Percentiles rank a stretch among this genome's conserved stretches.
Conservation (phyloP, 1,140 invertebrate genomes). For the Sipha flava region DNA sequence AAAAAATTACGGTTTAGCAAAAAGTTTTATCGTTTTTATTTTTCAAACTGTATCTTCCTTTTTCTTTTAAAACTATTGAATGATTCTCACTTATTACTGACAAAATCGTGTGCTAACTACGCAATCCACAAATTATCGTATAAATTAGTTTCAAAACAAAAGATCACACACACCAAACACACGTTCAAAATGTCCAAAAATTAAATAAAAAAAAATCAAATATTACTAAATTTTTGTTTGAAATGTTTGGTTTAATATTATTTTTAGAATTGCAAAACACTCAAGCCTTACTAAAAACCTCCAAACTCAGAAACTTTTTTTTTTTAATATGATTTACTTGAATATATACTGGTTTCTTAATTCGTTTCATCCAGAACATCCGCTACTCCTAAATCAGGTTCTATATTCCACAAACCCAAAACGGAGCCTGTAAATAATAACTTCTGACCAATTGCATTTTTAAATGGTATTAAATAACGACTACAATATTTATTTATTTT, state of each 20-base stretch:
- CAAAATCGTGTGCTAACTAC: conserved; percentile 26
- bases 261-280: conserved; percentile 29
- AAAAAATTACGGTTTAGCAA: not conserved
- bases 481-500: not conserved
- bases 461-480: not conserved
- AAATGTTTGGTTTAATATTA: conserved; percentile 15
- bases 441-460: conserved; percentile 24
- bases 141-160: conserved; percentile 29
- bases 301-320: conserved; percentile 21
- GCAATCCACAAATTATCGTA: conserved; percentile 26
- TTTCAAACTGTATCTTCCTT: not conserved
- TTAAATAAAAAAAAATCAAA: conserved; percentile 2
- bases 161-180: conserved; percentile 25
- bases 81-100: not conserved
- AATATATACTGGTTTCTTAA: conserved; percentile 14
- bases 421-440: conserved; percentile 27
- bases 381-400: conserved; percentile 24
- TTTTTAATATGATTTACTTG: conserved; percentile 26
- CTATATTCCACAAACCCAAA: not conserved
- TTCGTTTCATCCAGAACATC: conserved; percentile 28
- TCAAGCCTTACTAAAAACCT: conserved; percentile 32
- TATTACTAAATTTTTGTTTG: not conserved
- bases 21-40: not conserved
- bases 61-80: not conserved
- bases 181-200: conserved; percentile 27